Conservation (phyloP, 2,888 invertebrate genomes). For the Ophion costatus region DNA sequence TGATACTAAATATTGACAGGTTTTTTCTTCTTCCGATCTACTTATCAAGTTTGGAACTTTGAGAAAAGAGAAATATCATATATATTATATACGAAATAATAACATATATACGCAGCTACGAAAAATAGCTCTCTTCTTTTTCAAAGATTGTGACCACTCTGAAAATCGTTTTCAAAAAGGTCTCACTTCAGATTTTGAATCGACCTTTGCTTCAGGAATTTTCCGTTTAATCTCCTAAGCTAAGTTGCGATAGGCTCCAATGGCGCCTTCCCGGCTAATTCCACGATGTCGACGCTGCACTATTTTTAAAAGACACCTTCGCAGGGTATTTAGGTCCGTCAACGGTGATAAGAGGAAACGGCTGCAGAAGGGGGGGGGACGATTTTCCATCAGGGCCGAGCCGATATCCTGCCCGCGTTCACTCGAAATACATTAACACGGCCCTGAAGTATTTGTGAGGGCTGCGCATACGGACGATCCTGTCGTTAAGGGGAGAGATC, state of each 20-base stretch:
- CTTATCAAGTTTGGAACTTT: too few relatives aligned
- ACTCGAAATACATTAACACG: conserved; percentile 30
- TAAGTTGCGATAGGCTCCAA: not conserved
- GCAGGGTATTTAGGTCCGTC: conserved; percentile 32
- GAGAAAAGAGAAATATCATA: too few relatives aligned
- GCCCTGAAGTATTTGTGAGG: conserved; percentile 36
- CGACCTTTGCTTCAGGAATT: too few relatives aligned
- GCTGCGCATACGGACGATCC: not conserved
- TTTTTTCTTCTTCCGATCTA: too few relatives aligned
- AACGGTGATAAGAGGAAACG: conserved; percentile 31
- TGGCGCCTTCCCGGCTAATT: conserved; percentile 20
- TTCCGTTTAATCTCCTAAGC: not conserved
- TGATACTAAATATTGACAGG: too few relatives aligned
- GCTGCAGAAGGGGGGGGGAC: not conserved
- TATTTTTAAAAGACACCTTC: conserved; percentile 30
- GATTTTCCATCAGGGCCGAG: conserved; percentile 9
- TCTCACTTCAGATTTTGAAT: too few relatives aligned
- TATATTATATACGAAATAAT: too few relatives aligned
- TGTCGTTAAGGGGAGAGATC: too few relatives aligned
- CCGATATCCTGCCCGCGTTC: conserved; percentile 26
- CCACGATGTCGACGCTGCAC: conserved; percentile 15
- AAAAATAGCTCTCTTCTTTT: too few relatives aligned
- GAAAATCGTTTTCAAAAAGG: too few relatives aligned
- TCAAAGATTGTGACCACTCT: too few relatives aligned
- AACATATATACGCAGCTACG: too few relatives aligned